Evolutionary conservation across 2,888 invertebrate genomes (phyloP), one percentile per base, ranked within the genome.

Genomic region (Diplazon laetatorius): DNA sequence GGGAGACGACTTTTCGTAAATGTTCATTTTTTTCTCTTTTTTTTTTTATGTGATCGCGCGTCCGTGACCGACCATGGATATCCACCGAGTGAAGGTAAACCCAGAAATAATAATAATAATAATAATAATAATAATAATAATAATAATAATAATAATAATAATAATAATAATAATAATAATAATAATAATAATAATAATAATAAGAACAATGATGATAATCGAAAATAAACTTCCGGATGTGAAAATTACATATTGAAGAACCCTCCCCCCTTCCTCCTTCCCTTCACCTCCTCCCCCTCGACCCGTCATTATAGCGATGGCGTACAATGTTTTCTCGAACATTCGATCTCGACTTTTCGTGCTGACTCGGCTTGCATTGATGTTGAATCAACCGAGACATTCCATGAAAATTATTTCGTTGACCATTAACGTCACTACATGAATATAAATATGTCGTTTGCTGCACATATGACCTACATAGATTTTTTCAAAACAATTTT

Each of bases 151-250:
- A n/a, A n/a, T n/a, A n/a, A n/a, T n/a, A n/a, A n/a, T n/a, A n/a
- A n/a, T n/a, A n/a, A n/a, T n/a, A n/a, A n/a, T n/a, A n/a, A n/a
- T n/a, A n/a, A n/a, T n/a, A n/a, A n/a, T n/a, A n/a, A n/a, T n/a
- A n/a, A n/a, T n/a, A n/a, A n/a, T n/a, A n/a, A n/a, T n/a, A n/a
- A n/a, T n/a, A n/a, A n/a, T n/a, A n/a, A n/a, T n/a, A n/a, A n/a
- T n/a, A n/a, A n/a, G n/a, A n/a, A n/a, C n/a, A n/a, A n/a, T n/a
- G n/a, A n/a, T n/a, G n/a, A n/a, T n/a, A 25, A 39, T 55, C 2
- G 1, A 18, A 52, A 30, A 44, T 52, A 25, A 22, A 63, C 59
- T 71, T 76, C 76, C 76, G 71, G 60, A 71, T 71, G 22, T 25
- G 39, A 30, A 12, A 39, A 62, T 42, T 5, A 48, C 37, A 22